Percentiles rank a stretch among this genome's conserved stretches.
Evolutionary conservation across 2,888 invertebrate species (phyloP).

Genomic region (Cataglyphis altisquamis): DNA sequence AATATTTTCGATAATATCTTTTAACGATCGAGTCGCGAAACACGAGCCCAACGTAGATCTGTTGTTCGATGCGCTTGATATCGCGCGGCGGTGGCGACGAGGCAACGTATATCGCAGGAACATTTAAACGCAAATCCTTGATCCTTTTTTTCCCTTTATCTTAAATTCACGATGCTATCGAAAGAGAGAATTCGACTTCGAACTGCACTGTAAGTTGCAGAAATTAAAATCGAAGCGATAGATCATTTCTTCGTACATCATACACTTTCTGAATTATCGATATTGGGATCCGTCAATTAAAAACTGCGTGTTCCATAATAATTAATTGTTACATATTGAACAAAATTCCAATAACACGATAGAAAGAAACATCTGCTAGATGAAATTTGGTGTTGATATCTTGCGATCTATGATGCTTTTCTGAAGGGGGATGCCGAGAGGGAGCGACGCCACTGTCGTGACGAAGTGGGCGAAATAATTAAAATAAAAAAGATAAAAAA

Average conservation of each 20-base stretch:
- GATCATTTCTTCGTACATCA: neutral
- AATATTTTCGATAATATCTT: conserved; percentile 78
- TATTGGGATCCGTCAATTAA: conserved; percentile 45
- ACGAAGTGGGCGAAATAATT: conserved; percentile 51
- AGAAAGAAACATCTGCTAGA: neutral
- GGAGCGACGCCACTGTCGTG: conserved; percentile 33
- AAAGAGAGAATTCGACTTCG: conserved; percentile 6
- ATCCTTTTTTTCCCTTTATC: neutral
- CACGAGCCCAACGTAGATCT: conserved; percentile 73
- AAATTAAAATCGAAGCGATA: neutral
- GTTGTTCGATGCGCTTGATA: conserved; percentile 63
- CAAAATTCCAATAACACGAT: conserved; percentile 18
- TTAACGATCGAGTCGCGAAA: conserved; percentile 75
- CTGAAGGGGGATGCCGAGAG: neutral
- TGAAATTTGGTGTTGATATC: neutral
- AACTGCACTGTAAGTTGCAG: neutral
- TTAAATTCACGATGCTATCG: neutral
- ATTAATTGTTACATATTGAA: conserved; percentile 29
- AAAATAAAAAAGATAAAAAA: conserved; percentile 29
- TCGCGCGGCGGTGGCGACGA: conserved; percentile 41
- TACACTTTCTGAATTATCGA: neutral
- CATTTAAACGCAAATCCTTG: neutral
- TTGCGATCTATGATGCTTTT: conserved; percentile 13
- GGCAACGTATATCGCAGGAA: conserved; percentile 18
- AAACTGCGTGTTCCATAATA: conserved; percentile 43